A percentile compares a stretch with the other conserved stretches of the same genome.
Evolutionary conservation across 2,888 invertebrate genomes (phyloP).

Genomic region (Globia sparganii): DNA sequence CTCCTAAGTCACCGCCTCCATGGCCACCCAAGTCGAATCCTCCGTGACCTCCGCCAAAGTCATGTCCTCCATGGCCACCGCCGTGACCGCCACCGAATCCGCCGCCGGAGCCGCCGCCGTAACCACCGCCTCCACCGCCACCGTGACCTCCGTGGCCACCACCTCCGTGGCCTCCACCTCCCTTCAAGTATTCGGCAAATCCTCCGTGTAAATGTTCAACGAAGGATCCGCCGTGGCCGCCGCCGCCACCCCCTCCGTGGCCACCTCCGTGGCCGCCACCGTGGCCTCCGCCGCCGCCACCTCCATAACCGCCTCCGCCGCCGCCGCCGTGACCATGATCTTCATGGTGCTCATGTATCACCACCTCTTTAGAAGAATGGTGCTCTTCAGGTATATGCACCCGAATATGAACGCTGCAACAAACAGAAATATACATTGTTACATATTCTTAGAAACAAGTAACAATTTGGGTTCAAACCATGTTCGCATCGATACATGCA

Average conservation of each 20-base stretch:
- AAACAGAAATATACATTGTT: conserved; percentile 60
- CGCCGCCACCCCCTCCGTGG: conserved; percentile 70
- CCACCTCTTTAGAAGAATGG: conserved; percentile 86
- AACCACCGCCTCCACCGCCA: conserved; percentile 76
- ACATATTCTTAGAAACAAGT: conserved; percentile 32
- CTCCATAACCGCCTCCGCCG: conserved; percentile 61
- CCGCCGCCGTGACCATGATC: conserved; percentile 78
- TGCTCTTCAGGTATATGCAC: conserved; percentile 89
- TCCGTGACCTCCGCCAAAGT: conserved; percentile 66
- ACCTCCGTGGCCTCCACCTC: conserved; percentile 65
- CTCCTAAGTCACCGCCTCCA: conserved; percentile 67
- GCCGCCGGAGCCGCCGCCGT: conserved; percentile 77
- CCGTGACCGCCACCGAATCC: conserved; percentile 78
- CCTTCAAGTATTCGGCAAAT: conserved; percentile 77
- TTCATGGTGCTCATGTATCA: conserved; percentile 84
- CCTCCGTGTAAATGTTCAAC: conserved; percentile 70
- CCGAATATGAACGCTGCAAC: conserved; percentile 90
- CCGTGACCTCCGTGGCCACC: conserved; percentile 81
- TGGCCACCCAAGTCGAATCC: conserved; percentile 77
- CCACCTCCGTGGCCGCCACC: conserved; percentile 64
- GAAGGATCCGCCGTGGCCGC: conserved; percentile 70
- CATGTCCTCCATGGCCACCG: conserved; percentile 66
- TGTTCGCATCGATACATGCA: conserved; percentile 54
- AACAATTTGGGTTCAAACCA: conserved; percentile 16
- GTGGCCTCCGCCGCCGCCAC: conserved; percentile 48